Base-by-base conservation (phyloP, 2,797 vertebrate species). In the Sphenopsis melanotis region DNA sequence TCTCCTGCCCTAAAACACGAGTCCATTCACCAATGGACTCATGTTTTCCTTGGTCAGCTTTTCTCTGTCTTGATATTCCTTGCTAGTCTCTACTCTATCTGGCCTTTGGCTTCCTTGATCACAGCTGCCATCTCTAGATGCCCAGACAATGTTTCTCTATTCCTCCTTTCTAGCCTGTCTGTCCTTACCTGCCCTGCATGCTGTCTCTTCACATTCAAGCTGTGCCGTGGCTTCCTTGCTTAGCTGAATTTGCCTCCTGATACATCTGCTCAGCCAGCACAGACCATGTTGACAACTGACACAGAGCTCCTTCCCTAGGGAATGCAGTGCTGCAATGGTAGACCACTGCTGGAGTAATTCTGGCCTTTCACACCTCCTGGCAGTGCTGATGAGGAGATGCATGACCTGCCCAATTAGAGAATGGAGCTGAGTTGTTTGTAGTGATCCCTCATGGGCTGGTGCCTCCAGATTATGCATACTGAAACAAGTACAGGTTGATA, bases 381-480 rank as follows among this genome's bases (percentile, higher is more conserved):
- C 27, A 60, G 32, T 29, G 47, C 42, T 76, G 37, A 27, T 64
- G 39, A 39, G 63, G 34, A 42, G 32, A 23, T 53, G 11, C 2
- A 1, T 23, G 18, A 41, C 15, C 55, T 56, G 1, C 7, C 9
- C 1, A 3, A 12, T 44, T 34, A 61, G 18, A 52, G 20, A 32
- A 37, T 34, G 42, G 42, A 77, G 12, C 42, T 52, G 24, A 87
- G 11, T 29, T 36, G 10, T 21, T 83, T 30, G 22, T 57, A 24
- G 29, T 5, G 0, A 27, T 36, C 32, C 36, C 7, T 64, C 2
- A 1, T 12, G 4, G 21, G 32, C 37, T 65, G 17, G 7, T 75
- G 61, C 32, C 44, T 70, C 30, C 32, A 41, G 49, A 13, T 71
- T 39, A 27, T 52, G 34, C 56, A 1, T 16, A 39, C 30, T 44